Evolutionary conservation across 2,888 invertebrate species (phyloP), one percentile per base, ranked within the genome.

Genomic region (Tetranychus piercei): DNA sequence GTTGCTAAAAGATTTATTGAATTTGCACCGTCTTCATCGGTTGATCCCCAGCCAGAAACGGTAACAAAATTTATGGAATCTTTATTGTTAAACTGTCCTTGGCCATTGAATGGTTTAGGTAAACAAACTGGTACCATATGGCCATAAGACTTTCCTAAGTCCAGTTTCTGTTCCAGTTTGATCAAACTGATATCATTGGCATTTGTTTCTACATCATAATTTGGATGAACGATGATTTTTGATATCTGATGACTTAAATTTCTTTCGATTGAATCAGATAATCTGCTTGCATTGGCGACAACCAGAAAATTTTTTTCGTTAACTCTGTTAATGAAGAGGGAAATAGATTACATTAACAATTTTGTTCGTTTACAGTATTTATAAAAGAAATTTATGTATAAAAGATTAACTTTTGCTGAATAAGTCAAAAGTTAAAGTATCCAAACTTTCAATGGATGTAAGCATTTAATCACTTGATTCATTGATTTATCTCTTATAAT

Each of bases 1-100:
- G 15, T 15, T 15, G 55, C 55, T 55, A 55, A 55, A 55, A 55
- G 55, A 6, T 55, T 55, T 15, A 55, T 15, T 55, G 55, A 55
- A 55, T 55, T 55, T 9, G 9, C 3, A 7, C 55, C 55, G 3
- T 55, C 69, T 69, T 20, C 23, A 34, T 74, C 73, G 4, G 75
- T 75, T 9, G 76, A 75, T 7, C 77, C 77, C 77, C 77, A 77
- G 44, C 77, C 77, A 55, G 75, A 74, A 22, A 77, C 77, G 8
- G 77, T 77, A 15, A 74, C 77, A 55, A 69, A 76, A 75, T 7
- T 8, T 64, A 71, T 73, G 71, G 7, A 74, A 65, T 7, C 69
- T 45, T 34, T 72, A 7, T 43, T n/a, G 9, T n/a, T 71, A 20
- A 15, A 9, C 55, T 9, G 55, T 55, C 11, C 11, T 55, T 15